These are phyloP conservation scores for Pelecanus crispus DNA, from an alignment of 2,113 vertebrate genomes.

Conservation along the genomic window DNA sequence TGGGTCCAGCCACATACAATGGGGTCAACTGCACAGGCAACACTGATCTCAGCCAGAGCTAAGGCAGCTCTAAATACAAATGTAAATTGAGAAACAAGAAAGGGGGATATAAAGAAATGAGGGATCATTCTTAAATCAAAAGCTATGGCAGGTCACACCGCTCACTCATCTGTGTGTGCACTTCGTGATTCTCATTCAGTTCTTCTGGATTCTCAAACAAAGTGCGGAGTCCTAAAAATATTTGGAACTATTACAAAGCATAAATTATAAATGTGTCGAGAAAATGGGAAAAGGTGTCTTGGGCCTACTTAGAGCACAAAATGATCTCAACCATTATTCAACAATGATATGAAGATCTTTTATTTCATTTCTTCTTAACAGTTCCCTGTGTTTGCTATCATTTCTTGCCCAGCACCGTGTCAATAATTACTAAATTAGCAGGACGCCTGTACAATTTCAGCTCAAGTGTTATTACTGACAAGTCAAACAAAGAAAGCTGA, in stretches of 20 bases:
- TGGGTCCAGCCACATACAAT: not conserved
- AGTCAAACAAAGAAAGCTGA: slow-evolving; percentile 88
- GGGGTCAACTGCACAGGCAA: not conserved
- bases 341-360: slow-evolving; percentile 78
- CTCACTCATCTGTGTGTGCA: slow-evolving; percentile 58
- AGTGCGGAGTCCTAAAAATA: slow-evolving; percentile 78
- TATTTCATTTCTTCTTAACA: slow-evolving; percentile 79
- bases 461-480: slow-evolving; percentile 85
- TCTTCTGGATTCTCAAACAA: slow-evolving; percentile 74
- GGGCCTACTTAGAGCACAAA: slow-evolving; percentile 73
- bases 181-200: slow-evolving; percentile 66
- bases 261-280: slow-evolving; percentile 84
- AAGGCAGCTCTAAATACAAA: slow-evolving; percentile 6
- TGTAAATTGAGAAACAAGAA: not conserved
- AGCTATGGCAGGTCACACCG: slow-evolving; percentile 21
- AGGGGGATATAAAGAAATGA: not conserved
- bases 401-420: slow-evolving; percentile 83
- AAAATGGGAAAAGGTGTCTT: slow-evolving; percentile 78
- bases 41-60: not conserved
- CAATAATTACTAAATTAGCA: slow-evolving; percentile 94
- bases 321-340: slow-evolving; percentile 78
- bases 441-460: slow-evolving; percentile 86
- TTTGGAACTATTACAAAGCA: slow-evolving; percentile 83
- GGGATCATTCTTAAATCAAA: slow-evolving; percentile 39
- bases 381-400: slow-evolving; percentile 88